phyloP scores from a whole-genome alignment of 2,113 vertebrate species.

The Pionites leucogaster region DNA sequence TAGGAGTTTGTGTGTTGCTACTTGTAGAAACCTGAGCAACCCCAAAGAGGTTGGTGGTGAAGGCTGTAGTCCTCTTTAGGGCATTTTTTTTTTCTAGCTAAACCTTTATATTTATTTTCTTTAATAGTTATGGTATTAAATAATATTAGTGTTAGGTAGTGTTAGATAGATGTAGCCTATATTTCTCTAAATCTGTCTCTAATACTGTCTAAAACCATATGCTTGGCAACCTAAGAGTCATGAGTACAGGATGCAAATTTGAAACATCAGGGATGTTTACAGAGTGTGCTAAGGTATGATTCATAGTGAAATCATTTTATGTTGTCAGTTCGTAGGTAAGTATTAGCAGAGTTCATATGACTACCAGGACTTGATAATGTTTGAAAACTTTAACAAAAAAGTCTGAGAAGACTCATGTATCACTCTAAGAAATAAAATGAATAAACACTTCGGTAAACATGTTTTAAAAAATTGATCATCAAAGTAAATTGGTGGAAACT shows the following conservation, averaged over 20 bases:
- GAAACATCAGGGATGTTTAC: constrained; percentile 6
- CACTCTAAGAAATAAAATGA: neutral
- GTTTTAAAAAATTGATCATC: neutral
- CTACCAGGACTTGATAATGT: neutral
- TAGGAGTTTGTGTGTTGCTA: neutral
- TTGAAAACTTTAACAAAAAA: neutral
- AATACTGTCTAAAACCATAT: neutral
- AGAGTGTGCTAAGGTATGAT: neutral
- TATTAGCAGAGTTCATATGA: constrained; percentile 18
- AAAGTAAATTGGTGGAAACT: neutral
- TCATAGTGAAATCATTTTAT: constrained; percentile 8
- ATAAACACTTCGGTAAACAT: neutral
- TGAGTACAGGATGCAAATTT: neutral
- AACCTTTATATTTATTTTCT: neutral
- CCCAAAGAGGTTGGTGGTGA: neutral
- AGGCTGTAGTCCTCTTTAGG: neutral
- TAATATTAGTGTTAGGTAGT: neutral
- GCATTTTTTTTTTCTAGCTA: neutral
- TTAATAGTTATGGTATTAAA: neutral
- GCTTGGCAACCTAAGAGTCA: neutral
- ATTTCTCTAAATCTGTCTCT: neutral
- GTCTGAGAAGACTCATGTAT: neutral
- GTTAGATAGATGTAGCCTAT: neutral
- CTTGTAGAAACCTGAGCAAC: neutral
- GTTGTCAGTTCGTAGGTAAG: neutral